Conservation (phyloP, 2,113 vertebrate species). For the Thamnophis sirtalis region DNA sequence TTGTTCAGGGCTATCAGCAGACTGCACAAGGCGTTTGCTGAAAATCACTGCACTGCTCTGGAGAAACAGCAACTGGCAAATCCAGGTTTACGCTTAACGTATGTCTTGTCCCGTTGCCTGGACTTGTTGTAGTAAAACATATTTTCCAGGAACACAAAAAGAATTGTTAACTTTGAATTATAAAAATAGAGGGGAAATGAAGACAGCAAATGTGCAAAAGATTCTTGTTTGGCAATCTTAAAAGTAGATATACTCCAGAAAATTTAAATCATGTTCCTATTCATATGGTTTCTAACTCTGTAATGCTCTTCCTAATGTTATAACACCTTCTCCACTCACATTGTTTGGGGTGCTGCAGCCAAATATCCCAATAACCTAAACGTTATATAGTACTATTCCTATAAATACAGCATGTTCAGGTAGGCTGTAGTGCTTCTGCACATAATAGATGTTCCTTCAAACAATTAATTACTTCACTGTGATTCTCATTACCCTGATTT, state of each 20-base stretch:
- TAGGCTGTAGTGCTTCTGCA: background rate
- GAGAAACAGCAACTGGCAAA: background rate
- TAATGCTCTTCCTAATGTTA: background rate
- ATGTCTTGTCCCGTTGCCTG: background rate
- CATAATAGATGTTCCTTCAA: background rate
- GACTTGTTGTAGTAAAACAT: background rate
- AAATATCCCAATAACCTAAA: background rate
- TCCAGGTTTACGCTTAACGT: background rate
- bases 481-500: background rate
- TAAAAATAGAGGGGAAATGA: background rate
- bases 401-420: background rate
- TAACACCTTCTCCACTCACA: background rate
- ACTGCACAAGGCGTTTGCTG: background rate
- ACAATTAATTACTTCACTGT: background rate
- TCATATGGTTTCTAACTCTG: background rate
- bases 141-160: background rate
- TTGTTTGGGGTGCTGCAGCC: background rate
- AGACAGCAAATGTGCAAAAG: background rate
- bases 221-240: background rate
- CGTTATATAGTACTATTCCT: background rate
- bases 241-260: background rate
- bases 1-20: background rate
- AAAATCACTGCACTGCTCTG: background rate
- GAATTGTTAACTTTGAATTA: background rate
- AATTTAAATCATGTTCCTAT: background rate